Evolutionary conservation across 2,888 invertebrate genomes (phyloP).

Genomic region (Altica lythri): DNA sequence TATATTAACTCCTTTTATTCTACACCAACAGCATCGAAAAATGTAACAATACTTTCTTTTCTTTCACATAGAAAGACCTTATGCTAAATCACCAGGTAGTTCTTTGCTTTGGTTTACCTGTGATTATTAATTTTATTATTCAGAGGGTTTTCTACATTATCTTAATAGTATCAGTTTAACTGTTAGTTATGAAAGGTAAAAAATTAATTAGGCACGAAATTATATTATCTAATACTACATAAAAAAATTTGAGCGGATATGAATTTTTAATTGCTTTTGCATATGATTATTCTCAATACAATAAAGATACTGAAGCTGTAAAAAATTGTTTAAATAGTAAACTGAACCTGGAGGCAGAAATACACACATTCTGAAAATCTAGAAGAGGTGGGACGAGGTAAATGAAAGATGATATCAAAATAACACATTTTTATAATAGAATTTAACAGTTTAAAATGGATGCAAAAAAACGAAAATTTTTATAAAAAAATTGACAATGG

Average conservation of each 20-base stretch:
- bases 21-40: constrained; percentile 44
- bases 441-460: too few relatives aligned
- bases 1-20: constrained; percentile 38
- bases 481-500: too few relatives aligned
- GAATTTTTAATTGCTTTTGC: too few relatives aligned
- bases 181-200: constrained; percentile 30
- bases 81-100: constrained; percentile 28
- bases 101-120: constrained; percentile 24
- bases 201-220: constrained; percentile 42
- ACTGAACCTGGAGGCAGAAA: too few relatives aligned
- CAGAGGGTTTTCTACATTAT: constrained; percentile 31
- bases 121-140: constrained; percentile 37
- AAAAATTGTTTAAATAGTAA: too few relatives aligned
- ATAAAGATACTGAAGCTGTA: too few relatives aligned
- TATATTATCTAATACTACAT: constrained; percentile 31
- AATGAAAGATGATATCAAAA: too few relatives aligned
- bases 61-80: constrained; percentile 32
- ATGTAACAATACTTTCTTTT: constrained; percentile 44
- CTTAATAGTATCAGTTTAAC: constrained; percentile 36
- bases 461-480: too few relatives aligned
- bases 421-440: too few relatives aligned
- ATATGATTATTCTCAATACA: too few relatives aligned
- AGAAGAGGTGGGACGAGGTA: too few relatives aligned
- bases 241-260: constrained; percentile 25
- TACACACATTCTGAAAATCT: too few relatives aligned